phyloP scores from a whole-genome alignment of 2,797 vertebrate species.

The Leptoclinus maculatus region DNA sequence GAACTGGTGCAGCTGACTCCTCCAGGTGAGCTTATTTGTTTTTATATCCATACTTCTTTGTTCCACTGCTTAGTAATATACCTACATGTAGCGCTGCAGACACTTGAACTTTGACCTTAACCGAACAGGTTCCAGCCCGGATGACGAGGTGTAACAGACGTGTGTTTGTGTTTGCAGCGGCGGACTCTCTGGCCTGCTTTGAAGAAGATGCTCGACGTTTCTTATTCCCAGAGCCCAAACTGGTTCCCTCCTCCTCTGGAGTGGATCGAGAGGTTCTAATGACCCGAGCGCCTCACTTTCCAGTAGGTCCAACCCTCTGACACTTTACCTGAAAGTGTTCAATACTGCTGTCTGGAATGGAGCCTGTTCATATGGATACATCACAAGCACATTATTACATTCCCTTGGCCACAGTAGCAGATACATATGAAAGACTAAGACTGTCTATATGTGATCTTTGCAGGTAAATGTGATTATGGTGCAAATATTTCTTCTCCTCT shows the following conservation, averaged over 20 bases:
- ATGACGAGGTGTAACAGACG: not conserved
- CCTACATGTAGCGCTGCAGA: not conserved
- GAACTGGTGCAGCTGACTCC: constrained; percentile 84
- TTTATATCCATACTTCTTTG: not conserved
- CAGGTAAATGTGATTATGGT: not conserved
- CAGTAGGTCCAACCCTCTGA: constrained; percentile 70
- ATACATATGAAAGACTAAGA: not conserved
- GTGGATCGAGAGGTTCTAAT: constrained; percentile 85
- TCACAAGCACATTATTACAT: not conserved
- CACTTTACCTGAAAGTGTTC: too few species aligned
- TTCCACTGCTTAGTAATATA: not conserved
- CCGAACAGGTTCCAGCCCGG: not conserved
- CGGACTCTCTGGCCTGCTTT: constrained; percentile 80
- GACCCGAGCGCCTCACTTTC: constrained; percentile 80
- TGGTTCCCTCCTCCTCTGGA: constrained; percentile 81
- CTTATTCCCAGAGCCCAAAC: constrained; percentile 86
- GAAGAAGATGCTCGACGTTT: constrained; percentile 84
- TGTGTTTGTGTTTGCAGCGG: constrained; percentile 61
- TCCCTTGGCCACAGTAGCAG: not conserved
- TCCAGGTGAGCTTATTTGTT: constrained; percentile 77
- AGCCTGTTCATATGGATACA: not conserved
- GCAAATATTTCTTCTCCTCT: not conserved
- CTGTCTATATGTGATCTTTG: not conserved
- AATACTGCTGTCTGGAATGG: too few species aligned
- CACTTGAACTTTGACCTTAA: not conserved